phyloP scores from a whole-genome alignment of 2,113 vertebrate species.

The Elachura formosa region DNA sequence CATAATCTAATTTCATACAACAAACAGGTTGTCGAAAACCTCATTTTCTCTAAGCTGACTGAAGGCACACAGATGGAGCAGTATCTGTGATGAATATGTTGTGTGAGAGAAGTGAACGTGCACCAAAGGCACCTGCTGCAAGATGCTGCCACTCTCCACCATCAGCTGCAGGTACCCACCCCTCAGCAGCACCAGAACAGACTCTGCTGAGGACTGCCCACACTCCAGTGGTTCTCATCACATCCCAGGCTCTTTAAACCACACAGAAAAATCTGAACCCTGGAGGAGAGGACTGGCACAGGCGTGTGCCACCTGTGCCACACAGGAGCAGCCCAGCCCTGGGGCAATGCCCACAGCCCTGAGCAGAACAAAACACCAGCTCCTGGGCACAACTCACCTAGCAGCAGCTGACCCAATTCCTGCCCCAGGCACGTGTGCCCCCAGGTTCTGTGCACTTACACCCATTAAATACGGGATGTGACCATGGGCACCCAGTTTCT shows the following conservation, averaged over 20 bases:
- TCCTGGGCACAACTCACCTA: background rate
- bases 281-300: background rate
- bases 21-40: background rate
- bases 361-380: background rate
- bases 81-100: background rate
- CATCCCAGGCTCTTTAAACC: background rate
- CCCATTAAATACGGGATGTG: background rate
- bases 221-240: rapidly evolving
- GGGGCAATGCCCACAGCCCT: background rate
- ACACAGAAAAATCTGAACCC: rapidly evolving
- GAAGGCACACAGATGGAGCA: background rate
- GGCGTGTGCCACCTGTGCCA: background rate
- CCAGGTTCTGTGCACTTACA: rapidly evolving
- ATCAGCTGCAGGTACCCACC: background rate
- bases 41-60: background rate
- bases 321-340: background rate
- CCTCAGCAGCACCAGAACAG: background rate
- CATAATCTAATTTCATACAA: background rate
- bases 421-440: background rate
- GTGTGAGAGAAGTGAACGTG: background rate
- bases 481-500: rapidly evolving
- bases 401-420: background rate
- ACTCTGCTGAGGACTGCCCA: background rate
- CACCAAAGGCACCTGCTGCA: background rate
- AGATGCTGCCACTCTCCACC: background rate